Conservation (phyloP, 30 jellyfish, hydroid and myxozoan species). For the Pseudorhiza aurosa region DNA sequence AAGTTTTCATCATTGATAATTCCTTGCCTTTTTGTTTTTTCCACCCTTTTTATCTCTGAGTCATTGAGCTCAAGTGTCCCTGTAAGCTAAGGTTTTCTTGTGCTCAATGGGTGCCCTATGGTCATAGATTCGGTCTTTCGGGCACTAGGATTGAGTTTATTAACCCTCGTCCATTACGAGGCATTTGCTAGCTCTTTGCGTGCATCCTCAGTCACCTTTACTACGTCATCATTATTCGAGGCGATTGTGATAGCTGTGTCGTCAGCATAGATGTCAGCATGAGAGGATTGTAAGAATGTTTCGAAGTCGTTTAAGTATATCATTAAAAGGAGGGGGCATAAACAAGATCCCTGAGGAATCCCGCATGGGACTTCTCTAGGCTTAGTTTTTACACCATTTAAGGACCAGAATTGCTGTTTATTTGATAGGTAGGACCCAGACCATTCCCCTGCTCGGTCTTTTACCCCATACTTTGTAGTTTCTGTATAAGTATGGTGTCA, state of each 20-base stretch:
- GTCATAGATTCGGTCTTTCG: not conserved
- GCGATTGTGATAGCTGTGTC: slow-evolving; percentile 4
- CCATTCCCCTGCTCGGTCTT: slow-evolving; percentile 21
- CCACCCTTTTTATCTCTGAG: not conserved
- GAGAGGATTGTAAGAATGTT: not conserved
- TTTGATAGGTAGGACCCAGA: slow-evolving; percentile 17
- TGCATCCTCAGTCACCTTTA: not conserved
- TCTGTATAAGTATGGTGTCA: slow-evolving; percentile 8
- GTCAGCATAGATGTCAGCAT: not conserved
- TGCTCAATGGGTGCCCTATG: not conserved
- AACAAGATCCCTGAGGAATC: slow-evolving; percentile 7
- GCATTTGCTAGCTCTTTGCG: not conserved
- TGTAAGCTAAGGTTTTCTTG: not conserved
- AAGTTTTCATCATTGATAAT: no score
- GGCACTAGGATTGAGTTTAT: not conserved
- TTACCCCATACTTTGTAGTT: slow-evolving; percentile 44
- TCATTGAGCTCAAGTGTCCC: not conserved
- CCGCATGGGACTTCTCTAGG: not conserved
- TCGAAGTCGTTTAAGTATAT: slow-evolving; percentile 19
- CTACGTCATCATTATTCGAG: not conserved
- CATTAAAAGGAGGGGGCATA: slow-evolving; percentile 18
- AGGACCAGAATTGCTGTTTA: slow-evolving; percentile 19
- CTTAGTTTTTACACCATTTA: not conserved
- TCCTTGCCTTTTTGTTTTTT: no score
- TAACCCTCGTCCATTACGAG: slow-evolving; percentile 4